Evolutionary conservation across 2,888 invertebrate species (phyloP).

Genomic region (Leptogaster cylindrica): DNA sequence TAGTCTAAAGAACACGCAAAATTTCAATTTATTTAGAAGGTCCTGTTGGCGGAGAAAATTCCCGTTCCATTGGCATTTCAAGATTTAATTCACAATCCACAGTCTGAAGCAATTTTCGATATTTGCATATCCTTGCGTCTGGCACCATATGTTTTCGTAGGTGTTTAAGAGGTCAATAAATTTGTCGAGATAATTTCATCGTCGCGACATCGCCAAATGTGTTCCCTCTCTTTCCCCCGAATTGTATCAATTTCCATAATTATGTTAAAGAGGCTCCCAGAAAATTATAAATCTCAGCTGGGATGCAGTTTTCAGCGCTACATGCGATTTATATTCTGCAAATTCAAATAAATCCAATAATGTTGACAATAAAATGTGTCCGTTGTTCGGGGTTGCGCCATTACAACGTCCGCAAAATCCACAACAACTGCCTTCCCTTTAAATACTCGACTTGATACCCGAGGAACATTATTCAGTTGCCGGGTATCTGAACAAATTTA

Average conservation of each 20-base stretch:
- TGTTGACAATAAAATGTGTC: background rate
- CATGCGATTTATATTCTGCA: slow-evolving; percentile 5
- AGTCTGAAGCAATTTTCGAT: too few relatives aligned
- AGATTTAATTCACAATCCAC: too few relatives aligned
- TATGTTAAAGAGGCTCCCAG: background rate
- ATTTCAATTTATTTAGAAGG: too few relatives aligned
- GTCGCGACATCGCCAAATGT: background rate
- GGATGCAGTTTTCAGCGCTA: background rate
- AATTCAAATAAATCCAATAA: slow-evolving; percentile 14
- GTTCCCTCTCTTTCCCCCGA: background rate
- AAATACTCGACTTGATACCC: too few relatives aligned
- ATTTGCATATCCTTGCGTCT: too few relatives aligned
- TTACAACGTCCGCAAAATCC: background rate
- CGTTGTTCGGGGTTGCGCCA: background rate
- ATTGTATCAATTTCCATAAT: background rate
- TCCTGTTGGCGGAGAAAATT: too few relatives aligned
- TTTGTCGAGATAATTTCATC: background rate
- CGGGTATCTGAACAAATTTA: slow-evolving; percentile 11
- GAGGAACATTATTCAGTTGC: too few relatives aligned
- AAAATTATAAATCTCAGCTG: background rate
- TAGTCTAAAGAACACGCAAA: too few relatives aligned
- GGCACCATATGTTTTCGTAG: too few relatives aligned
- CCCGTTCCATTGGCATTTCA: too few relatives aligned
- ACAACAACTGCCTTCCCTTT: slow-evolving; percentile 6
- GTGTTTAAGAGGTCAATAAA: background rate